Percentiles rank a stretch among this genome's conserved stretches.
Conservation (phyloP, 2,888 invertebrate species). For the Meganola albula region DNA sequence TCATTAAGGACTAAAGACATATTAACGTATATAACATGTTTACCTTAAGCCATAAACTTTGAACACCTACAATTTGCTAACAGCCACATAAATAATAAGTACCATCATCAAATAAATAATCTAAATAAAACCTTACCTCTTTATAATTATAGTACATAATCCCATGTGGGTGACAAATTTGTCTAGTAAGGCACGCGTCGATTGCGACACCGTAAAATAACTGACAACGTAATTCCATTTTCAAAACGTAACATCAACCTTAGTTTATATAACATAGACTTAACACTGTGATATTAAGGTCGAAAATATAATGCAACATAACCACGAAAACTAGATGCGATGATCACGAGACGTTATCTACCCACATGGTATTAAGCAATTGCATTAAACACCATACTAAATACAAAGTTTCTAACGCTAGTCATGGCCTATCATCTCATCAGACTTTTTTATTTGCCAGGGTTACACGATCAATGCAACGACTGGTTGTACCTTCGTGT, state of each 20-base stretch:
- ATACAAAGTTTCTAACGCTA: slow-evolving; percentile 28
- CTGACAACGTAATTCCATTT: slow-evolving; percentile 42
- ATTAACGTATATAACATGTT: too few relatives aligned
- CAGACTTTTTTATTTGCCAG: slow-evolving; percentile 23
- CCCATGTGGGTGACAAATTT: slow-evolving; percentile 13
- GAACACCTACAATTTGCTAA: slow-evolving; percentile 30
- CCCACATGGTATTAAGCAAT: slow-evolving; percentile 67
- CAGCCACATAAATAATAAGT: too few relatives aligned
- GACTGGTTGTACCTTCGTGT: slow-evolving; percentile 54
- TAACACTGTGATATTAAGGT: slow-evolving; percentile 26
- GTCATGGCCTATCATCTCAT: slow-evolving; percentile 10
- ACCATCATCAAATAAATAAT: slow-evolving; percentile 12
- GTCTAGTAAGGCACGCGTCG: slow-evolving; percentile 55
- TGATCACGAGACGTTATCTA: slow-evolving; percentile 48
- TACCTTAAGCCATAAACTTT: slow-evolving; percentile 24
- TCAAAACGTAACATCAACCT: slow-evolving; percentile 39
- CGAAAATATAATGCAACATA: slow-evolving; percentile 20
- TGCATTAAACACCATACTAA: slow-evolving; percentile 41
- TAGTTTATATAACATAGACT: slow-evolving; percentile 22
- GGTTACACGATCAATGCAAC: slow-evolving; percentile 46
- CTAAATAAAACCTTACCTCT: slow-evolving; percentile 23
- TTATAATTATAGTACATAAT: slow-evolving; percentile 34
- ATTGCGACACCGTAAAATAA: slow-evolving; percentile 50
- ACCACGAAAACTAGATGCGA: slow-evolving; percentile 38
- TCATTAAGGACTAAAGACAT: too few relatives aligned